Evolutionary conservation across 2,113 vertebrate genomes (phyloP).

Genomic region (Micromys minutus): DNA sequence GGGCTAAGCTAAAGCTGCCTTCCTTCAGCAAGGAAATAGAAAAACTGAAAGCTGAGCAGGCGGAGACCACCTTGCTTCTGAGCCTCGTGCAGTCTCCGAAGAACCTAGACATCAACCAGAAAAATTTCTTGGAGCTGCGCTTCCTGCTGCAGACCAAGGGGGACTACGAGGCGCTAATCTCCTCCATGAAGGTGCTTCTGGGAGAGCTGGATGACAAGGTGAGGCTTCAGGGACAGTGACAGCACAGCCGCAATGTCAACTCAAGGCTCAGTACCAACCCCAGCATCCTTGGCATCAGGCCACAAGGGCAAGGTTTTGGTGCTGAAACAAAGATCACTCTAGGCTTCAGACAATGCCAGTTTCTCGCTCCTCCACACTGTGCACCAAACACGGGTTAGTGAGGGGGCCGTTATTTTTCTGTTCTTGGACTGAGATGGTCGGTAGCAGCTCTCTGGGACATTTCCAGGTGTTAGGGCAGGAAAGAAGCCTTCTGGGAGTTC

Average conservation of each 20-base stretch:
- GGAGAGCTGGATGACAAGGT: constrained; percentile 83
- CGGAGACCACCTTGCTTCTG: constrained; percentile 66
- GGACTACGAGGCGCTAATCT: constrained; percentile 78
- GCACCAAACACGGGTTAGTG: neutral
- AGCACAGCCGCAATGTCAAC: neutral
- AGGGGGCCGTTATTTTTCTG: neutral
- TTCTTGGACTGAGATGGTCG: neutral
- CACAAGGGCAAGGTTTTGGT: neutral
- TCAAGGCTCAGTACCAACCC: too few species aligned
- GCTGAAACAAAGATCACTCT: neutral
- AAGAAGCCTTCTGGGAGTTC: neutral
- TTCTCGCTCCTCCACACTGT: neutral
- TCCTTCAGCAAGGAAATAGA: constrained; percentile 80
- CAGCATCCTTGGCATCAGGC: neutral
- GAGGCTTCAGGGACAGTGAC: neutral
- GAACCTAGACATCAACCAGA: constrained; percentile 68
- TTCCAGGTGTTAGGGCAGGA: neutral
- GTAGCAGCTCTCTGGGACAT: neutral
- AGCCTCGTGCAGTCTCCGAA: constrained; percentile 61
- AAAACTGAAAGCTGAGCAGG: constrained; percentile 70
- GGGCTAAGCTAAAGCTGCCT: neutral
- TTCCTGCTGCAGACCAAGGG: constrained; percentile 76
- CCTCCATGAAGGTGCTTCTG: constrained; percentile 77
- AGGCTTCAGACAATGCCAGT: neutral
- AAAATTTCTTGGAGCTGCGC: constrained; percentile 63